A percentile compares a stretch with the other conserved stretches of the same genome.
phyloP scores from a whole-genome alignment of 2,797 vertebrate genomes.

The Remorina albescens region DNA sequence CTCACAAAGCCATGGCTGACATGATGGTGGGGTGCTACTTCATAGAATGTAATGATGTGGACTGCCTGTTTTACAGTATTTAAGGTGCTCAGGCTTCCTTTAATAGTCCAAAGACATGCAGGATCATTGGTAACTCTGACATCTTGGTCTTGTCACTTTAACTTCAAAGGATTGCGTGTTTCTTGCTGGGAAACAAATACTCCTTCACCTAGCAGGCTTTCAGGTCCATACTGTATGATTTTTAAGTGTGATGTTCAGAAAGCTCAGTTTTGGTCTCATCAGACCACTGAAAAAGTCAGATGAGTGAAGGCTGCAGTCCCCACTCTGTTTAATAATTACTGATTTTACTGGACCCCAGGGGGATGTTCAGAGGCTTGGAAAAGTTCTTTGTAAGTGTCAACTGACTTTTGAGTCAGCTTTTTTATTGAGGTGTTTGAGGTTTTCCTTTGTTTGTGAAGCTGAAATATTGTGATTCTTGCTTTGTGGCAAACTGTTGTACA shows the following conservation, averaged over 20 bases:
- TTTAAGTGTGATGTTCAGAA: slow-evolving; percentile 10
- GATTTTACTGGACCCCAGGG: slow-evolving; percentile 11
- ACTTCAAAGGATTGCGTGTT: not conserved
- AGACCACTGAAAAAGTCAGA: not conserved
- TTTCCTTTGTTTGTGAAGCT: not conserved
- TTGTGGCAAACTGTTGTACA: not conserved
- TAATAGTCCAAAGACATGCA: too few relatives aligned
- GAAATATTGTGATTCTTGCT: not conserved
- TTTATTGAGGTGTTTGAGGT: not conserved
- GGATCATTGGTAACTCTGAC: too few relatives aligned
- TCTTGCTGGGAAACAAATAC: slow-evolving; percentile 7
- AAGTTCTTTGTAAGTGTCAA: not conserved
- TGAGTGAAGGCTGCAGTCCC: not conserved
- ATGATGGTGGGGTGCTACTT: too few relatives aligned
- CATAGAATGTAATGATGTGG: too few relatives aligned
- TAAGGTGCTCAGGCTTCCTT: not conserved
- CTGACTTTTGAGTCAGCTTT: slow-evolving; percentile 6
- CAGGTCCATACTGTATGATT: not conserved
- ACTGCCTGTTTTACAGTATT: not conserved
- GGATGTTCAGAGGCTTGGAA: slow-evolving; percentile 17
- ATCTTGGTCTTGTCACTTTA: not conserved
- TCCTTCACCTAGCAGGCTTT: too few relatives aligned
- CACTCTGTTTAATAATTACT: slow-evolving; percentile 21
- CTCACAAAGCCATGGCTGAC: too few relatives aligned
- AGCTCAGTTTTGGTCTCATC: slow-evolving; percentile 11